Evolutionary conservation across 2,888 invertebrate species (phyloP).

Genomic region (Unio delphinus): DNA sequence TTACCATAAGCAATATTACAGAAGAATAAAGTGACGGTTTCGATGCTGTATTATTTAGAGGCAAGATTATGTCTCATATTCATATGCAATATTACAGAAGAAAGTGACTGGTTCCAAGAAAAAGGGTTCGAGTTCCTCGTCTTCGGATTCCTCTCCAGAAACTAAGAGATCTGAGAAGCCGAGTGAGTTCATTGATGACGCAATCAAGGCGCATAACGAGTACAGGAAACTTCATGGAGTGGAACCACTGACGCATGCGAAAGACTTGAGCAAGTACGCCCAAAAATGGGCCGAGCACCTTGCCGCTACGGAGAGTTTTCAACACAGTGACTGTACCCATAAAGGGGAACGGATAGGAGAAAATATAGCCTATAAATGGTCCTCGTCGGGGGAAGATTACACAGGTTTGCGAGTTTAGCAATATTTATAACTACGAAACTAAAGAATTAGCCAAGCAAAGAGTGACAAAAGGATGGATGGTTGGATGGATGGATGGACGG

Average conservation of each 20-base stretch:
- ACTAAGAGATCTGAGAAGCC: constrained; percentile 81
- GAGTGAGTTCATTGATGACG: constrained; percentile 57
- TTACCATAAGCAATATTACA: constrained; percentile 17
- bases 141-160: constrained; percentile 78
- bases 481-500: too few relatives aligned
- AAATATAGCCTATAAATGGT: constrained; percentile 68
- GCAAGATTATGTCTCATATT: constrained; percentile 6
- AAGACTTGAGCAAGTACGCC: constrained; percentile 68
- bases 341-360: constrained; percentile 78
- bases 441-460: too few relatives aligned
- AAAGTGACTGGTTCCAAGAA: constrained; percentile 75
- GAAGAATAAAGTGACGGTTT: constrained; percentile 53
- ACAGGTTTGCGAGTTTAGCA: constrained; percentile 43
- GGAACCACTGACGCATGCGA: constrained; percentile 46
- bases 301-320: constrained; percentile 85
- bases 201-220: constrained; percentile 58
- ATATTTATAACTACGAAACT: too few relatives aligned
- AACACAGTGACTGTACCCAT: constrained; percentile 81
- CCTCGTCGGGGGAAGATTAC: constrained; percentile 58
- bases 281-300: constrained; percentile 92
- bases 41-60: constrained; percentile 71
- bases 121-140: constrained; percentile 72
- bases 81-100: constrained; percentile 20
- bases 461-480: too few relatives aligned
- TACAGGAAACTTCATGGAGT: constrained; percentile 38